Base-by-base conservation (phyloP, 2,888 invertebrate species). In the Ypsolopha sequella region DNA sequence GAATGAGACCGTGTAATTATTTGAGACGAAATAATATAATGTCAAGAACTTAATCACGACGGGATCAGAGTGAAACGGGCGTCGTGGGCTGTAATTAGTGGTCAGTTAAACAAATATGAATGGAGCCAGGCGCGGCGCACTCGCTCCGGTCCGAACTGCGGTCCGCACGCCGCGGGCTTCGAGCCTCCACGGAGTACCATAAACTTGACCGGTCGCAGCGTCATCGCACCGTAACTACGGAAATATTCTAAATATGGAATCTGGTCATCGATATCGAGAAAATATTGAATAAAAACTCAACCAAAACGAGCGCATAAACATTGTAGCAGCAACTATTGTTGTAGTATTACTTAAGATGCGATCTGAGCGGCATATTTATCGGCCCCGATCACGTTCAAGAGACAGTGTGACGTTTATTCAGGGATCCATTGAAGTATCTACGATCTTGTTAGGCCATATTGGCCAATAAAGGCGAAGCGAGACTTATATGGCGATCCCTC, bases 41-140 rank as follows among this genome's bases (percentile, higher is more conserved):
- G 74, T 73, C 70, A 73, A 76, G 72, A 74, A 73, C 74, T 77
- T 79, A 80, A 82, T 81, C 80, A 75, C 68, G 51, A 55, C 56
- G 56, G 62, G 64, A 74, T 73, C 76, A 65, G 60, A 51, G 57
- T 59, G 58, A 60, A 63, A 60, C 64, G 55, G 61, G 58, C 60
- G 61, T 56, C 61, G 65, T 58, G 66, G 64, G 60, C 66, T 75
- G 72, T 76, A 82, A 85, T 85, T 85, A 85, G 64, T 62, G 61
- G 69, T 62, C 73, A 73, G 78, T 79, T 76, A 75, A 67, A 74
- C 74, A 70, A 79, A 78, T 80, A 76, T 79, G 82, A 82, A 80
- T 77, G 81, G 72, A 64, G 60, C 55, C 51, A 14, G 60, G 60
- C 58, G 54, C 62, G 63, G 68, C 69, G 72, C 66, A 67, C 56